phyloP scores from a whole-genome alignment of 2,888 invertebrate genomes.

The Eristalinus sepulchralis region DNA sequence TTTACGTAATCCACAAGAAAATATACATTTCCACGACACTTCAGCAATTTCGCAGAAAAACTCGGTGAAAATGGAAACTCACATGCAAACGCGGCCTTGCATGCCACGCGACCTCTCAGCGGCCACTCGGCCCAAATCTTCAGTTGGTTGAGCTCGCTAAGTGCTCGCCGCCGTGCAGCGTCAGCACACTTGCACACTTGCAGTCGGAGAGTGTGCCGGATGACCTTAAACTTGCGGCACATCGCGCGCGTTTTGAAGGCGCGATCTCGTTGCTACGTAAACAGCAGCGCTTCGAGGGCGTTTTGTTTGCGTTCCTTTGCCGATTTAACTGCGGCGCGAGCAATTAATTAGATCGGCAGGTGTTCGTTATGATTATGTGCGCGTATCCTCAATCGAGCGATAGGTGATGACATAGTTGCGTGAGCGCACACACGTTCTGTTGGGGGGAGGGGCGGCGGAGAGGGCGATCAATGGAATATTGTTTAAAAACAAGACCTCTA shows the following conservation, averaged over 20 bases:
- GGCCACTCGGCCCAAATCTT: neutral
- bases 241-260: neutral
- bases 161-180: neutral
- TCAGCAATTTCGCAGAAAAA: neutral
- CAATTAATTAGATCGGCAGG: constrained; percentile 46
- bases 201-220: neutral
- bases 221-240: neutral
- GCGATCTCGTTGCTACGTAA: neutral
- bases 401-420: constrained; percentile 23
- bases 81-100: neutral
- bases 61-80: neutral
- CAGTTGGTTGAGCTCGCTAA: neutral
- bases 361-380: constrained; percentile 3
- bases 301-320: neutral
- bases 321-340: neutral
- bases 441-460: too few relatives aligned
- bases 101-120: neutral
- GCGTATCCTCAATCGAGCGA: neutral
- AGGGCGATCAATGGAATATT: too few relatives aligned
- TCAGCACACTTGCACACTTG: neutral
- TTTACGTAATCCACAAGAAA: too few relatives aligned
- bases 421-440: neutral
- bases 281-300: neutral
- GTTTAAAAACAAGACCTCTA: too few relatives aligned
- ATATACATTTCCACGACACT: too few relatives aligned